Evolutionary conservation across 2,797 vertebrate genomes (phyloP), one percentile per base, ranked within the genome.

Genomic region (Sebastiscus albofasciatus): DNA sequence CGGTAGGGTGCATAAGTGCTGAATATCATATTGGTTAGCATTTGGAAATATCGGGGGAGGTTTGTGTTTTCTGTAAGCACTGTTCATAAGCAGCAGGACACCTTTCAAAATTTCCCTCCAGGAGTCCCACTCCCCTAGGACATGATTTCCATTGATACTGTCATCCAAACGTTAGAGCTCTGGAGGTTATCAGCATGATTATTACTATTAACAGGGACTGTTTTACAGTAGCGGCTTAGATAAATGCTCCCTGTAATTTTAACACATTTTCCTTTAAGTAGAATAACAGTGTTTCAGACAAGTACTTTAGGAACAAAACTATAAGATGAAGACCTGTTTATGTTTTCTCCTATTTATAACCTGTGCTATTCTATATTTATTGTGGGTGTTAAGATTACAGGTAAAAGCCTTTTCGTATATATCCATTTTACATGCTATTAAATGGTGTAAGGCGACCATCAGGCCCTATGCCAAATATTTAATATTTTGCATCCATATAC

Each of bases 81-180:
- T 54, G 69, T 27, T 87, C 62, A 72, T 24, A n/a, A 85, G 49
- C 80, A 79, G 65, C 77, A 59, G 72, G 69, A 49, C 6, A 66
- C 58, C 26, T 80, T 49, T 72, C n/a, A 52, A 77, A 62, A 36
- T 22, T 20, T 36, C 26, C 13, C 55, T 39, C 31, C 52, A 72
- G 56, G 34, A 59, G 6, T 72, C 13, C 16, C 29, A 20, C 54
- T 72, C 49, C 26, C 66, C 46, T 6, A 13, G n/a, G 13, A 82
- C 69, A 59, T 22, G 24, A 34, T 52, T 64, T 68, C 14, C 8
- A 67, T 10, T 49, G 8, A 74, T 66, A 62, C 36, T 16, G 54
- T 68, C 42, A 64, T 71, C 33, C n/a, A 67, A 56, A 77, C 6
- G 4, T 54, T 72, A 10, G 5, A 52, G 10, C 59, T 46, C 10